Evolutionary conservation across 1,140 invertebrate genomes (phyloP), one percentile per base, ranked within the genome.

Genomic region (Cydia strobilella): DNA sequence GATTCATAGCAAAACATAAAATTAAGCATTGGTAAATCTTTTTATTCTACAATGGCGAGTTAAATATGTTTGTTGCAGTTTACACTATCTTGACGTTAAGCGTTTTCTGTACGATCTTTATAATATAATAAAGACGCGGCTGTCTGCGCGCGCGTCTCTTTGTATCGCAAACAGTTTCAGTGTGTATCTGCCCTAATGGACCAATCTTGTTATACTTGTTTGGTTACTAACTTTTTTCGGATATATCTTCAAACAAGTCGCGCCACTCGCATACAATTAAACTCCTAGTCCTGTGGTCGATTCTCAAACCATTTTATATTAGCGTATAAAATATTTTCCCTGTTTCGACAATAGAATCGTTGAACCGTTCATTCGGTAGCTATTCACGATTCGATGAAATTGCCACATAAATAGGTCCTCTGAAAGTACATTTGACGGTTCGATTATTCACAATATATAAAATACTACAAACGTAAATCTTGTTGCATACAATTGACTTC

Each of bases 241-340:
- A 25, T 42, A 72, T 51, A 31, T 54, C 72, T 73, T 54, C 72
- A 27, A 73, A 73, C 27, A 45, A 51, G 27, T 73, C 72, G n/a
- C 27, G 51, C 72, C 7, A 73, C n/a, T 54, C 23, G 18, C 23
- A 25, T 12, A 42, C 23, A 48, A 18, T 27, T 31, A 3, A 73
- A 73, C 51, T 51, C 27, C 18, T 25, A 15, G 13, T 20, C 35
- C 15, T 15, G 72, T 51, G 51, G 42, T 73, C 42, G 15, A 73
- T 73, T 51, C 51, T 73, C 42, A 23, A 73, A 51, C 72, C 51
- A 27, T 73, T 25, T 25, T 25, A 42, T 73, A 73, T 73, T 27
- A 20, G 20, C n/a, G 45, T 51, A 73, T 25, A 48, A 73, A 15
- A 73, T 72, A 45, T 54, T 73, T 51, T 51, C 20, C 72, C n/a